These are phyloP conservation scores for Tor tambroides DNA, from an alignment of 2,113 vertebrate genomes.

Conservation along the genomic window DNA sequence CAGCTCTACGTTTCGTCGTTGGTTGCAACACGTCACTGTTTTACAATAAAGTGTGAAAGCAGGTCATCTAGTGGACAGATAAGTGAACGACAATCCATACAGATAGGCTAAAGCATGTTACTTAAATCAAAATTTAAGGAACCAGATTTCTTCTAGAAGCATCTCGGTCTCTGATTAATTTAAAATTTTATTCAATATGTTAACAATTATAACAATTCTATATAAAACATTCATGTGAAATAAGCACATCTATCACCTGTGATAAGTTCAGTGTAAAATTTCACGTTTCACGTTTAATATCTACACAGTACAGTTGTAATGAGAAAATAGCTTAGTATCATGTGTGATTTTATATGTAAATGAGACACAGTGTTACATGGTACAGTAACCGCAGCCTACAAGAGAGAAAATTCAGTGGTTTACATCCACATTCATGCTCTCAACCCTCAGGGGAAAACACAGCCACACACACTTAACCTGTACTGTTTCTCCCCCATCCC, in stretches of 20 bases:
- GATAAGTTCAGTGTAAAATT: no score
- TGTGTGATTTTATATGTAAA: not conserved
- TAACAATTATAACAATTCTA: not conserved
- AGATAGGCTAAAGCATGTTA: no score
- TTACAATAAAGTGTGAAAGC: not conserved
- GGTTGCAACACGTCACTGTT: not conserved
- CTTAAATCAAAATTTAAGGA: not conserved
- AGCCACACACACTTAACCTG: not conserved
- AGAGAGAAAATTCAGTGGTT: not conserved
- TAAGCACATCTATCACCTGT: not conserved
- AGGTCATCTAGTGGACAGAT: slow-evolving; percentile 22
- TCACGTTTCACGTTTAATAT: not conserved
- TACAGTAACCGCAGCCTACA: not conserved
- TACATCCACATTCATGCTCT: not conserved
- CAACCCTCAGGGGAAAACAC: not conserved
- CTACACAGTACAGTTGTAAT: not conserved
- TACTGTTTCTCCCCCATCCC: no score
- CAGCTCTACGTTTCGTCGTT: not conserved
- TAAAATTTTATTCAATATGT: no score
- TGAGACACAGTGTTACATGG: not conserved
- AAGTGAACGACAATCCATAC: not conserved
- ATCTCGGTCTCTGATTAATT: not conserved
- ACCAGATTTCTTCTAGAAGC: not conserved
- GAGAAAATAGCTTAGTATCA: not conserved
- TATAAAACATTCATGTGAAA: not conserved